A percentile compares a stretch with the other conserved stretches of the same genome.
Evolutionary conservation across 2,113 vertebrate species (phyloP).

Genomic region (Seriola dumerili): DNA sequence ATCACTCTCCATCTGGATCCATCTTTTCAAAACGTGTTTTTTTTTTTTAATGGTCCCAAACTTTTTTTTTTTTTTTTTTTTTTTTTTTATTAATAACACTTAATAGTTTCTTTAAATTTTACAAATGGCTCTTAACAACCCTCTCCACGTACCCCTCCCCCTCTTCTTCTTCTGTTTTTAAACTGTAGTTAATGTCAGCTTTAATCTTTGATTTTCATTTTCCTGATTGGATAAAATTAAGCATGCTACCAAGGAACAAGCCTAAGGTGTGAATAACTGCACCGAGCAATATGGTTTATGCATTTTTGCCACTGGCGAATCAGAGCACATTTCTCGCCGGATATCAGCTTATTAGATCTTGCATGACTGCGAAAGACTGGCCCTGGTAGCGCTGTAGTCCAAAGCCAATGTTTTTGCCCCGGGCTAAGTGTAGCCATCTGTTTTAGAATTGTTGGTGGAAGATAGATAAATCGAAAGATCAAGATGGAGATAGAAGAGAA

Average conservation of each 20-base stretch:
- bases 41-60: slow-evolving; percentile 64
- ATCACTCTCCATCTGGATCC: slow-evolving; percentile 80
- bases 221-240: slow-evolving; percentile 65
- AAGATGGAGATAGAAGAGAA: slow-evolving; percentile 70
- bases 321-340: slow-evolving; percentile 61
- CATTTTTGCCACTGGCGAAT: slow-evolving; percentile 75
- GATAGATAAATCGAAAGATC: slow-evolving; percentile 77
- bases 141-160: slow-evolving; percentile 16
- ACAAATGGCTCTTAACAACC: slow-evolving; percentile 63
- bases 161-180: slow-evolving; percentile 20
- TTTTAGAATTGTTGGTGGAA: slow-evolving; percentile 77
- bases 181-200: slow-evolving; percentile 56
- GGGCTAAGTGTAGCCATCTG: slow-evolving; percentile 82
- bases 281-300: slow-evolving; percentile 73
- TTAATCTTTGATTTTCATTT: slow-evolving; percentile 54
- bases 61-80: slow-evolving; percentile 22
- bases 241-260: slow-evolving; percentile 71
- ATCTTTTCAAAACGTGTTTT: slow-evolving; percentile 67
- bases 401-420: slow-evolving; percentile 80
- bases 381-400: slow-evolving; percentile 70
- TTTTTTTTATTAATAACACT: slow-evolving; percentile 56
- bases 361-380: slow-evolving; percentile 70
- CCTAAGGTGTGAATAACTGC: slow-evolving; percentile 77
- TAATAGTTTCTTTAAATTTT: slow-evolving; percentile 71
- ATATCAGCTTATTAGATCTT: slow-evolving; percentile 81